Base-by-base conservation (phyloP, 2,888 invertebrate species). In the Cryptocheilus praepositus region DNA sequence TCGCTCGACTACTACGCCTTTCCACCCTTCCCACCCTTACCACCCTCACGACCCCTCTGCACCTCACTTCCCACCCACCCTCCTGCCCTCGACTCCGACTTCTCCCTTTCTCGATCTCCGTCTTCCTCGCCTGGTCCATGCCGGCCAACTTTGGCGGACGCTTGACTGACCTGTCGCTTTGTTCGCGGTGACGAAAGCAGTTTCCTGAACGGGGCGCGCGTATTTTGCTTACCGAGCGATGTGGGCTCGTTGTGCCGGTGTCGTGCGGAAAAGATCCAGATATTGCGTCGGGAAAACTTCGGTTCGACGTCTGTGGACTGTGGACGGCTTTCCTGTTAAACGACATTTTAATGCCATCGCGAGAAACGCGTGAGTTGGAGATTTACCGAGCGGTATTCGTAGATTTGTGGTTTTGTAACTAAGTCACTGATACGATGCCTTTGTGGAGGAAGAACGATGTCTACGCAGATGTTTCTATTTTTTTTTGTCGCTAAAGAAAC, bases 81-180 rank as follows among this genome's bases (percentile, higher is more conserved):
- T 43, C 18, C 52, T 19, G 36, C 45, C 43, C 15, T 22, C 52
- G 11, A 36, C 18, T 55, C 4, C 25, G 11, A 36, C 63, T 56
- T 62, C 64, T 55, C 55, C 52, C 64, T 61, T 62, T 51, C 19
- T 46, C 70, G 65, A n/a, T 64, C 65, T 65, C 60, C 57, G 52
- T 67, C 69, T 55, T 66, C 43, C 49, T 21, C 55, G 19, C 8
- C 18, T 43, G 43, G 44, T 22, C 60, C 36, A 61, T 54, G 54
- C 69, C 71, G 69, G 73, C 67, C 64, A 76, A 81, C 77, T 77
- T 77, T 76, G 73, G 61, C 45, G 45, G n/a, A 66, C 49, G 64
- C 71, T 71, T 72, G 61, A 73, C 66, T 43, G 70, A 72, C 74
- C 67, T 44, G 49, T 59, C 54, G 65, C 67, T 67, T 65, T 64